Conservation (phyloP, 2,888 invertebrate species). For the Yponomeuta malinellus region DNA sequence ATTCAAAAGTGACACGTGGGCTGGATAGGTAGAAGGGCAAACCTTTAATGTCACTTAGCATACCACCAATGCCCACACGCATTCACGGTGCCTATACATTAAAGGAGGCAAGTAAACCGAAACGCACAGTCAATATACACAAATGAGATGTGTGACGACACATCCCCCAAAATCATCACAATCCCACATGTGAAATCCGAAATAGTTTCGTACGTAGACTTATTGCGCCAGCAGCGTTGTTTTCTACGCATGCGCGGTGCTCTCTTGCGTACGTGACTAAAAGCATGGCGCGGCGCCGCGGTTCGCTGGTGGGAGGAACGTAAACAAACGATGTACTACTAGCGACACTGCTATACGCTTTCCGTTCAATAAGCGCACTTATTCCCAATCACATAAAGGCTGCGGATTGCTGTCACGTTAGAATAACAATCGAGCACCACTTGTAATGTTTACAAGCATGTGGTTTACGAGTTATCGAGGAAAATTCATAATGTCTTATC, state of each 20-base stretch:
- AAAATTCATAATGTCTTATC: neutral
- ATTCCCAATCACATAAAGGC: too few species aligned
- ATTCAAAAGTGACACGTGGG: too few species aligned
- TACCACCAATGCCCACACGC: too few species aligned
- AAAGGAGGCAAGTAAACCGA: too few species aligned
- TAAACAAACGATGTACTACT: slow-evolving; percentile 13
- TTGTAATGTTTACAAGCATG: neutral
- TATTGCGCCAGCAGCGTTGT: neutral
- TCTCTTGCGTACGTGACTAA: slow-evolving; percentile 65
- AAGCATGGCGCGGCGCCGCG: slow-evolving; percentile 40
- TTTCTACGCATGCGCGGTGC: slow-evolving; percentile 52
- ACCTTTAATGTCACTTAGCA: too few species aligned
- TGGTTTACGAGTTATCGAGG: neutral
- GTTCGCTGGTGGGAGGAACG: slow-evolving; percentile 22
- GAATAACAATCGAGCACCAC: neutral
- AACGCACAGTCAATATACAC: too few species aligned
- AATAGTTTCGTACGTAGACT: neutral
- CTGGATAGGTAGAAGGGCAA: too few species aligned
- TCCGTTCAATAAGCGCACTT: too few species aligned
- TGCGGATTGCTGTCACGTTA: too few species aligned
- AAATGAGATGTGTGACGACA: too few species aligned
- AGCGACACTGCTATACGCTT: too few species aligned
- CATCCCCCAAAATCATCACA: neutral
- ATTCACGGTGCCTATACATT: too few species aligned
- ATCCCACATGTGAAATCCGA: neutral